A percentile compares a stretch with the other conserved stretches of the same genome.
phyloP scores from a whole-genome alignment of 2,113 vertebrate species.

The Anas platyrhynchos region DNA sequence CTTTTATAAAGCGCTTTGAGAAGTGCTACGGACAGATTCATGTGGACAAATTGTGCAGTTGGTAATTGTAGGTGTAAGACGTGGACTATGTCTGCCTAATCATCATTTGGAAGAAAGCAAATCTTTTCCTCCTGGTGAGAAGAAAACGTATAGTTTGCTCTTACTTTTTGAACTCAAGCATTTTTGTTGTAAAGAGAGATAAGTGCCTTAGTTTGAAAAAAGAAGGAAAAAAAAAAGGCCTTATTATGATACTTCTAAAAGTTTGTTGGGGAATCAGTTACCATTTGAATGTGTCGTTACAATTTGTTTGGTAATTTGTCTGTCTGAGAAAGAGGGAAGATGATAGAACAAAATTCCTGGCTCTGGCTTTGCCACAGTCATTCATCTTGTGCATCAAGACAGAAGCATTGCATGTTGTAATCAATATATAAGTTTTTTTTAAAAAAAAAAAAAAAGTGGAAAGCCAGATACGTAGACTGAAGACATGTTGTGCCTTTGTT shows the following conservation, averaged over 20 bases:
- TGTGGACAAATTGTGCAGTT: neutral
- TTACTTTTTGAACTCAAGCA: neutral
- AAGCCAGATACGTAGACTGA: neutral
- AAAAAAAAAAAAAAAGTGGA: neutral
- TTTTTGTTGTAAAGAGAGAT: neutral
- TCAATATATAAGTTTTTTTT: neutral
- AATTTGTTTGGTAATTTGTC: neutral
- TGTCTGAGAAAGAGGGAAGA: neutral
- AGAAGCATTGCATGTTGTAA: neutral
- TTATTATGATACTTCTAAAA: neutral
- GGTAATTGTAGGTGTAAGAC: conserved; percentile 36
- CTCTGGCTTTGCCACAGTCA: neutral
- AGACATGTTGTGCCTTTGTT: neutral
- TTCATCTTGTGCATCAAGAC: neutral
- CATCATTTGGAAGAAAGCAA: neutral
- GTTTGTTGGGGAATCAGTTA: neutral
- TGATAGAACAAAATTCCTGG: neutral
- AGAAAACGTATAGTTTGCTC: neutral
- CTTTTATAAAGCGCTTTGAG: conserved; percentile 27
- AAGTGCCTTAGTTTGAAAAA: neutral
- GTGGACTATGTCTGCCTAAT: conserved; percentile 26
- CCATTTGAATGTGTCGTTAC: neutral
- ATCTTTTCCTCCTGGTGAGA: neutral
- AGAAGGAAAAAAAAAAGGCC: neutral
- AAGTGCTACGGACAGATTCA: neutral